phyloP scores from a whole-genome alignment of 1,140 invertebrate genomes.

The Trichonephila clavipes region DNA sequence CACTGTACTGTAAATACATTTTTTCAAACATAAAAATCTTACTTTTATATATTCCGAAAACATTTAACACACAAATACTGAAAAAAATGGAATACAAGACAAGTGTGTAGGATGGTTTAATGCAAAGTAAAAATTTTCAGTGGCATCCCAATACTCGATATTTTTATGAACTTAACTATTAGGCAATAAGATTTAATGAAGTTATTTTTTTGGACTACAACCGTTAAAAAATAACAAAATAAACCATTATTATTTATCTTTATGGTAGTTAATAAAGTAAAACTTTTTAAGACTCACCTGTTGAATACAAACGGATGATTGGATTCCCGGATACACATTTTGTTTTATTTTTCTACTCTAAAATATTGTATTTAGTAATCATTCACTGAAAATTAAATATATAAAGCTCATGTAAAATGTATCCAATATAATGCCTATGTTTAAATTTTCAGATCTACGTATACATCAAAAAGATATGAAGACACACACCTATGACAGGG shows the following conservation, averaged over 20 bases:
- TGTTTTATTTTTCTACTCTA: neutral
- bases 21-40: too few relatives aligned
- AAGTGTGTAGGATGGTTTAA: too few relatives aligned
- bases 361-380: neutral
- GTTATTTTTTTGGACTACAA: too few relatives aligned
- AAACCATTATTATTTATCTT: neutral
- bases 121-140: too few relatives aligned
- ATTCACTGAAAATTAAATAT: neutral
- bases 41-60: too few relatives aligned
- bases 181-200: too few relatives aligned
- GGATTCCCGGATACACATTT: slow-evolving; percentile 39
- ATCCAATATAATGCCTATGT: slow-evolving; percentile 63
- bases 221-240: neutral
- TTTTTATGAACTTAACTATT: too few relatives aligned
- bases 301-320: slow-evolving; percentile 28
- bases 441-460: slow-evolving; percentile 60
- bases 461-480: slow-evolving; percentile 70
- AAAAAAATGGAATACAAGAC: too few relatives aligned
- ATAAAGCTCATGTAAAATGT: neutral
- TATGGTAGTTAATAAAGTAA: neutral
- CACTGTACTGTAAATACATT: too few relatives aligned
- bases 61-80: too few relatives aligned
- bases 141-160: too few relatives aligned
- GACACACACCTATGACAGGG: slow-evolving; percentile 46
- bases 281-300: slow-evolving; percentile 63